Base-by-base conservation (phyloP, 1,140 invertebrate species). In the Ladona fulva region DNA sequence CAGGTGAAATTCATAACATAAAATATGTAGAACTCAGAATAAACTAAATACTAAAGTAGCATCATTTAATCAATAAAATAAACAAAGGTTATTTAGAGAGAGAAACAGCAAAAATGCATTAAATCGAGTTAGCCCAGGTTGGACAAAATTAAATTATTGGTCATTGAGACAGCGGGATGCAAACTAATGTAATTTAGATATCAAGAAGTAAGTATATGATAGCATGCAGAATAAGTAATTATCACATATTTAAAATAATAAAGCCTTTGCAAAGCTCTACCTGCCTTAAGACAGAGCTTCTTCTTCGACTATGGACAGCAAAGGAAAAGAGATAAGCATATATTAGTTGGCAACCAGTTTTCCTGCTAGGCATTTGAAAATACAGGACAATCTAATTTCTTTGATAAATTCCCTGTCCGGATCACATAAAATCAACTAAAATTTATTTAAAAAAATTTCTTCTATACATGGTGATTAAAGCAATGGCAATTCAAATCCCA, bases 261-360 rank as follows among this genome's bases (percentile, higher is more conserved):
- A 78, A 78, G 74, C 77, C 77, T 77, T 37, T 77, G 80, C 78
- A 76, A 81, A 81, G 77, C 77, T 80, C 82, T 83, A 84, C 83
- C 83, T 85, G 83, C 83, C 84, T 84, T 81, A 83, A 78, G 79
- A 84, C 81, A 80, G 84, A 84, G 80, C 83, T 83, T 80, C 84
- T 81, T 76, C 84, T 81, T 80, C 83, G 82, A 82, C 83, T 85
- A 80, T 76, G 77, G 77, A 79, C 74, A 78, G 75, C 78, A 81
- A 81, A 80, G 75, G 77, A 79, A 77, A 77, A 78, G 79, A 80
- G 78, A 80, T 42, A 22, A 74, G 29, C 74, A 37, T 52, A 22
- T 16, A 66, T 74, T 79, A 80, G 52, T 80, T 44, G 79, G 78
- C 59, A 66, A 66, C 52, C 52, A 66, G 52, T 66, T 6, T 16